Conservation (phyloP, 2,113 vertebrate species). For the Phoenicopterus ruber region DNA sequence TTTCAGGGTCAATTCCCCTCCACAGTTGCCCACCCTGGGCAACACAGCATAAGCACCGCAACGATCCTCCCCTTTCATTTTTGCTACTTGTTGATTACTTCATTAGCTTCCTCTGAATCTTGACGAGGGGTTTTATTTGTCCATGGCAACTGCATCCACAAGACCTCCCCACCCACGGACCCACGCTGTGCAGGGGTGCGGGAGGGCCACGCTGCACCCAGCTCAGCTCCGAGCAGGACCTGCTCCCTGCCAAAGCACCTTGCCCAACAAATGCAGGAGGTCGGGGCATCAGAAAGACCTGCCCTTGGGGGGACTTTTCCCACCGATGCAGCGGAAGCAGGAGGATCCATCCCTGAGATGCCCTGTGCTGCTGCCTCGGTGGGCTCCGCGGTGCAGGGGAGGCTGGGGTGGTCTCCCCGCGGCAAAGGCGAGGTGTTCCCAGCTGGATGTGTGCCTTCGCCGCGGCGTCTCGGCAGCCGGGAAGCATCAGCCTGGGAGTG, state of each 20-base stretch:
- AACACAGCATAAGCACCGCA: neutral
- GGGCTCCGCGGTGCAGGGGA: accelerated
- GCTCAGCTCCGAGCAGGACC: neutral
- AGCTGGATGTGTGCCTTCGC: neutral
- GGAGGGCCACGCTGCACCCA: neutral
- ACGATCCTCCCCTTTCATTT: neutral
- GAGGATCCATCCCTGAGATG: neutral
- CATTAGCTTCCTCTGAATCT: neutral
- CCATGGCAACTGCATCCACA: neutral
- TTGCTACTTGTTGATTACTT: neutral
- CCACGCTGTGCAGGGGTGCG: neutral
- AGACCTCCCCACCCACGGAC: neutral
- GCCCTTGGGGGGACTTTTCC: neutral
- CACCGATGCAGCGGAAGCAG: neutral
- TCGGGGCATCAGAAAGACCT: accelerated
- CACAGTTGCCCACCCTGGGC: neutral
- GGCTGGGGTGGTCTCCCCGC: neutral
- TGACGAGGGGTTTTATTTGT: neutral
- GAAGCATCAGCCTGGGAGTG: neutral
- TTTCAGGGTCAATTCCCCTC: neutral
- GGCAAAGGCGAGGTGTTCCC: neutral
- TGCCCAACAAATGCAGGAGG: neutral
- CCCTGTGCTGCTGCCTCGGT: neutral
- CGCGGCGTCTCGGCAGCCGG: neutral
- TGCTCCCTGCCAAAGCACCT: neutral